Percentiles rank a stretch among this genome's conserved stretches.
Conservation (phyloP, 1,140 invertebrate species). For the Cherax destructor region DNA sequence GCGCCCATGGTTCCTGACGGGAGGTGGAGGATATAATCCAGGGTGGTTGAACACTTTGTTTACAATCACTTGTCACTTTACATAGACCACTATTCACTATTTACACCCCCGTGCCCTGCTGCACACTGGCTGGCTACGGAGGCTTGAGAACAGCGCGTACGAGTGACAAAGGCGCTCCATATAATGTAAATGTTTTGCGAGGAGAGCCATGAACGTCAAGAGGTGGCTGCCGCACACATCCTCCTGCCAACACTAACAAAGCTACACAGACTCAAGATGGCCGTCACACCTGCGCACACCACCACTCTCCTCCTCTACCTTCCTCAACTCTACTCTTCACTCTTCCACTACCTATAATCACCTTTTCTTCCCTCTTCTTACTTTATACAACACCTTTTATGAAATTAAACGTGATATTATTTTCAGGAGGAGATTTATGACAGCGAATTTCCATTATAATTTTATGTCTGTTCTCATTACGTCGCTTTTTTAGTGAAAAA, state of each 20-base stretch:
- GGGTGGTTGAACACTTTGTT: constrained; percentile 4
- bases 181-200: background rate
- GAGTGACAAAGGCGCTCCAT: background rate
- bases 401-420: too few relatives aligned
- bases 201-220: constrained; percentile 17
- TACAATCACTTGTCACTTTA: constrained; percentile 13
- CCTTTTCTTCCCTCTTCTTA: too few relatives aligned
- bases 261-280: constrained; percentile 44
- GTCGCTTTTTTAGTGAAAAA: background rate
- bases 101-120: background rate
- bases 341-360: background rate
- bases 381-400: too few relatives aligned
- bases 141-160: background rate
- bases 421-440: too few relatives aligned
- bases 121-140: background rate
- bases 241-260: constrained; percentile 29
- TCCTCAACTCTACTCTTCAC: background rate
- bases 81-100: constrained; percentile 5
- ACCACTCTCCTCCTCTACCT: background rate
- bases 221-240: background rate
- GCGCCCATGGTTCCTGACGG: constrained; percentile 18
- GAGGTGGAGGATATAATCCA: background rate
- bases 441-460: background rate
- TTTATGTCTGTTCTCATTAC: background rate
- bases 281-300: constrained; percentile 30